Conservation (phyloP, 37 sponge, comb jelly and placozoan genomes). For the Eunapius fragilis region DNA sequence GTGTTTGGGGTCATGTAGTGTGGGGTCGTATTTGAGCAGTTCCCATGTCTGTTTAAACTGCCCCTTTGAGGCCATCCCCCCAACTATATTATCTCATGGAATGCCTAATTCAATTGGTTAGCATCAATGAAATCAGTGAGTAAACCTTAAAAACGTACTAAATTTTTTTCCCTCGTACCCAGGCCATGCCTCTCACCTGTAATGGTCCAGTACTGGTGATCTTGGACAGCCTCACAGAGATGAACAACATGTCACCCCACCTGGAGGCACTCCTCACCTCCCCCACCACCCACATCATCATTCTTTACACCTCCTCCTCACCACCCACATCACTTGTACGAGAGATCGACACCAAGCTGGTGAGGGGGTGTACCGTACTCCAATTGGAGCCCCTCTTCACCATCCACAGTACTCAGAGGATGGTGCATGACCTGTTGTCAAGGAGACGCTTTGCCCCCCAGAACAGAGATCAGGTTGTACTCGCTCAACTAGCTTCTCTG, state of each 20-base stretch:
- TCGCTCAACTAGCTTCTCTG: conserved; percentile 24
- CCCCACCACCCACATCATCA: conserved; percentile 44
- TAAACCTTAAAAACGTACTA: not conserved
- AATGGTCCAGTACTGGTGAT: conserved; percentile 20
- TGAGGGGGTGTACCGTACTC: conserved; percentile 14
- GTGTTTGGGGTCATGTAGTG: too few species aligned
- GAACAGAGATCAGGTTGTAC: conserved; percentile 50
- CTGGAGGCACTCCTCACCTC: conserved; percentile 14
- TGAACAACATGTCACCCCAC: not conserved
- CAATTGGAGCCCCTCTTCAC: conserved; percentile 26
- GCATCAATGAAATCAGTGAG: too few species aligned
- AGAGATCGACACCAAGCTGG: conserved; percentile 22
- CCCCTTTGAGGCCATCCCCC: too few species aligned
- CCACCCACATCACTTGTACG: conserved; percentile 19
- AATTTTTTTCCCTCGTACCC: not conserved
- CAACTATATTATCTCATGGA: not conserved
- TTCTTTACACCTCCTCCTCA: not conserved
- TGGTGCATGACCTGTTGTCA: conserved; percentile 37
- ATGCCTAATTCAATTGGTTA: not conserved
- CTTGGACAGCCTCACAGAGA: conserved; percentile 12
- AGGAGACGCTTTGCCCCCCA: conserved; percentile 30
- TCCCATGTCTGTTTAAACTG: too few species aligned
- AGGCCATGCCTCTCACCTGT: not conserved
- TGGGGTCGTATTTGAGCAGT: too few species aligned
- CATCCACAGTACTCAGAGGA: conserved; percentile 51